Percentiles rank a stretch among this genome's conserved stretches.
Conservation (phyloP, 2,113 vertebrate genomes). For the Eidolon helvum region DNA sequence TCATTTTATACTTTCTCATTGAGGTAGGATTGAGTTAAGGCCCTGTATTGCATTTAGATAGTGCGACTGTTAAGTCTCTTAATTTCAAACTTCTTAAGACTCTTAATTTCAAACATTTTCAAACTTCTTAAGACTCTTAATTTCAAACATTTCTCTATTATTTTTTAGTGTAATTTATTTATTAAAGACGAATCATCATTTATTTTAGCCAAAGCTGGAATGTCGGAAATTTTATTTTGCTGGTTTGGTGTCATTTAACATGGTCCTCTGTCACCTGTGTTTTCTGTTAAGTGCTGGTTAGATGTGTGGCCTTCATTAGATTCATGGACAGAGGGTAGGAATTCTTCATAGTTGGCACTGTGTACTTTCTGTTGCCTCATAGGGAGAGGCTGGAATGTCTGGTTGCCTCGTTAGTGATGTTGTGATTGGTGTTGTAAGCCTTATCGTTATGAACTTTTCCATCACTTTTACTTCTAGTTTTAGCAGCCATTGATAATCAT, state of each 20-base stretch:
- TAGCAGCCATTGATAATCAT: too few species aligned
- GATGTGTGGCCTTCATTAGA: background rate
- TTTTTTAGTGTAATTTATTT: background rate
- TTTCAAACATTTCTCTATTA: background rate
- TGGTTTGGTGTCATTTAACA: background rate
- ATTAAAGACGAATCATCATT: background rate
- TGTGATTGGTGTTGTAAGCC: background rate
- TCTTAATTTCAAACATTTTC: background rate
- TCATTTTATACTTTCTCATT: background rate
- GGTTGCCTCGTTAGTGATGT: accelerated
- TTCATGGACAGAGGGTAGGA: background rate
- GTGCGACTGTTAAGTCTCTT: background rate
- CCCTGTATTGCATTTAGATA: background rate
- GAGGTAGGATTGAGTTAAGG: background rate
- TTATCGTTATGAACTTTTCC: background rate
- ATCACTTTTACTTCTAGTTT: too few species aligned
- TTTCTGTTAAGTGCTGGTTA: background rate
- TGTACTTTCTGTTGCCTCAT: background rate
- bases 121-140: background rate
- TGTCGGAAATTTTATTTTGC: background rate
- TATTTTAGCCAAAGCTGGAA: background rate
- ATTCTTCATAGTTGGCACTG: background rate
- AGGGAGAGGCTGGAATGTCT: too few species aligned
- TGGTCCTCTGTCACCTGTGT: background rate
- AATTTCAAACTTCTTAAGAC: background rate